Evolutionary conservation across 1,140 invertebrate genomes (phyloP).

Genomic region (Idris sp.): DNA sequence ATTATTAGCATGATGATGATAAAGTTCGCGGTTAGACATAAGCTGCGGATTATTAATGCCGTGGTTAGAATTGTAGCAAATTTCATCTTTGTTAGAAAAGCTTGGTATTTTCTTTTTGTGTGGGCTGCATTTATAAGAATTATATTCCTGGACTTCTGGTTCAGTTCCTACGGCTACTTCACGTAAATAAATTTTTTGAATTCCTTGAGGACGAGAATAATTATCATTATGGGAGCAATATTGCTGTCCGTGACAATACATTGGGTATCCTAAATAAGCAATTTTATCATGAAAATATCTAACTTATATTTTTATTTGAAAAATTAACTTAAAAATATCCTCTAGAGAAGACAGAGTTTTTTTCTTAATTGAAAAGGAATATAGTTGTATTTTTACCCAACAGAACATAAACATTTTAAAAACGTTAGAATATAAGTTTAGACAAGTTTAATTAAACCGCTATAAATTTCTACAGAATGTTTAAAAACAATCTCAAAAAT

Average conservation of each 20-base stretch:
- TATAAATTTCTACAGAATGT: too few relatives aligned
- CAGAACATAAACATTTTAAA: too few relatives aligned
- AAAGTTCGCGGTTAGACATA: constrained; percentile 14
- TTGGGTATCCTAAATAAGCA: constrained; percentile 33
- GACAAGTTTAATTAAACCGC: too few relatives aligned
- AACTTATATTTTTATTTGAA: too few relatives aligned
- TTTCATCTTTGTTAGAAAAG: constrained; percentile 9
- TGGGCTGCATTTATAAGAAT: constrained; percentile 26
- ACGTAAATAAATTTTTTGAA: constrained; percentile 74
- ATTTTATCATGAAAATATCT: too few relatives aligned
- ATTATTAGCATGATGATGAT: too few relatives aligned
- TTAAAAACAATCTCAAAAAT: too few relatives aligned
- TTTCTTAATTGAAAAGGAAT: too few relatives aligned
- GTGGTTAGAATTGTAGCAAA: constrained; percentile 19
- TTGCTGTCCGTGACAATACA: constrained; percentile 41
- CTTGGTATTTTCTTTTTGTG: constrained; percentile 63
- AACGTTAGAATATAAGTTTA: too few relatives aligned
- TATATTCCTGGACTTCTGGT: constrained; percentile 60
- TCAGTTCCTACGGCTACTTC: constrained; percentile 76
- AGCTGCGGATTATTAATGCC: constrained; percentile 23
- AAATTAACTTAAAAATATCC: too few relatives aligned
- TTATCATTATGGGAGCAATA: constrained; percentile 43
- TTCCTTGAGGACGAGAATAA: constrained; percentile 56
- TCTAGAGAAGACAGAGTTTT: too few relatives aligned
- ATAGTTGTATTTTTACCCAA: too few relatives aligned